phyloP scores from a whole-genome alignment of 2,888 invertebrate genomes.

The Agrotis segetum region DNA sequence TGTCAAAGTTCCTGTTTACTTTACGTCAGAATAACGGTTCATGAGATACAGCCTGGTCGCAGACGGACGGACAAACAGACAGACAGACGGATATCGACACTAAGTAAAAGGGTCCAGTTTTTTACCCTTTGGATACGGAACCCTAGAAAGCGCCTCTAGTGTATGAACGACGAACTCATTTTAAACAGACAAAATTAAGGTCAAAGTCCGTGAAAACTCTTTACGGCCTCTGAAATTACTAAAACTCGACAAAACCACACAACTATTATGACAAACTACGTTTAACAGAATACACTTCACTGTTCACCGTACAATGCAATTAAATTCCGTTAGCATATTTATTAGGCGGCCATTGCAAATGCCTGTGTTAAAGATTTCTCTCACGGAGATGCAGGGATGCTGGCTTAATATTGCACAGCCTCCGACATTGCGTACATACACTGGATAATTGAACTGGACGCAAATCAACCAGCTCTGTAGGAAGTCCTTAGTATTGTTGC shows the following conservation, averaged over 20 bases:
- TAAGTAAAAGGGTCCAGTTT: too few relatives aligned
- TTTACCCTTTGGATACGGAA: too few relatives aligned
- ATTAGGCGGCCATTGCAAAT: conserved; percentile 9
- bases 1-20: too few relatives aligned
- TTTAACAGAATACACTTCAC: neutral
- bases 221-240: neutral
- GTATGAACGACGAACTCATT: too few relatives aligned
- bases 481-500: conserved; percentile 19
- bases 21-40: too few relatives aligned
- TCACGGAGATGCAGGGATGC: conserved; percentile 33
- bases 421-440: conserved; percentile 57
- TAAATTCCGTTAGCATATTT: conserved; percentile 26
- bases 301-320: conserved; percentile 9
- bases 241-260: neutral
- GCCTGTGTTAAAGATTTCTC: conserved; percentile 58
- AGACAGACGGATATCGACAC: too few relatives aligned
- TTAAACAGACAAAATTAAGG: too few relatives aligned
- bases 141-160: too few relatives aligned
- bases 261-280: neutral
- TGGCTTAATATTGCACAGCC: conserved; percentile 64
- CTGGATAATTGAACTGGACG: conserved; percentile 51
- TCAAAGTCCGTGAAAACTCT: too few relatives aligned
- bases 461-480: conserved; percentile 47
- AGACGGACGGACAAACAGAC: too few relatives aligned
- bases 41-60: too few relatives aligned